Percentiles rank a stretch among this genome's conserved stretches.
These are phyloP conservation scores for Xylota segnis DNA, from an alignment of 2,888 invertebrate species.

Conservation along the genomic window DNA sequence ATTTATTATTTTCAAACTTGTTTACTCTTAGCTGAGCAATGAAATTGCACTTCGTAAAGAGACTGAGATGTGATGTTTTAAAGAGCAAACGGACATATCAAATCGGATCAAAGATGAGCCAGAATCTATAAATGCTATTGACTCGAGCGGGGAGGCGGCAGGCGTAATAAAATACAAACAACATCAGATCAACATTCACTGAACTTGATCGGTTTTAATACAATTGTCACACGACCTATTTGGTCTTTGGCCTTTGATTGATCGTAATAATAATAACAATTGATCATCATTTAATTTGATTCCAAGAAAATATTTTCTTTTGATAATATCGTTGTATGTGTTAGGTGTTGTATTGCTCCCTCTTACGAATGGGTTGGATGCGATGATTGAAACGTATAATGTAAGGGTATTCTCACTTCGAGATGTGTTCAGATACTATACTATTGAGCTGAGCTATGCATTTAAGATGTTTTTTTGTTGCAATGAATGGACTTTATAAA, in stretches of 20 bases:
- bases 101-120: slow-evolving; percentile 53
- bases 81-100: neutral
- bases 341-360: slow-evolving; percentile 15
- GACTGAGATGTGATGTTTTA: slow-evolving; percentile 12
- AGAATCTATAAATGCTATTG: slow-evolving; percentile 51
- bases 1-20: neutral
- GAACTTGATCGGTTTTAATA: slow-evolving; percentile 79
- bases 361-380: neutral
- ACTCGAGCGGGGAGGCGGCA: slow-evolving; percentile 28
- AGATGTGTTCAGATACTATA: neutral
- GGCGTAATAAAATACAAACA: slow-evolving; percentile 55
- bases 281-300: slow-evolving; percentile 76
- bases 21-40: neutral
- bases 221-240: slow-evolving; percentile 85
- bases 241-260: slow-evolving; percentile 84
- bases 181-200: slow-evolving; percentile 74
- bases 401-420: neutral
- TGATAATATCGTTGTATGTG: slow-evolving; percentile 40
- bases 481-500: no score
- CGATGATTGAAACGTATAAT: neutral
- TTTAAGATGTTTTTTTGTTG: no score
- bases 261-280: slow-evolving; percentile 82
- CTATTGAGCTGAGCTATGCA: neutral
- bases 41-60: slow-evolving; percentile 18
- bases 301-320: slow-evolving; percentile 57